Evolutionary conservation across 2,113 vertebrate genomes (phyloP), one percentile per base, ranked within the genome.

Genomic region (Albula goreensis): DNA sequence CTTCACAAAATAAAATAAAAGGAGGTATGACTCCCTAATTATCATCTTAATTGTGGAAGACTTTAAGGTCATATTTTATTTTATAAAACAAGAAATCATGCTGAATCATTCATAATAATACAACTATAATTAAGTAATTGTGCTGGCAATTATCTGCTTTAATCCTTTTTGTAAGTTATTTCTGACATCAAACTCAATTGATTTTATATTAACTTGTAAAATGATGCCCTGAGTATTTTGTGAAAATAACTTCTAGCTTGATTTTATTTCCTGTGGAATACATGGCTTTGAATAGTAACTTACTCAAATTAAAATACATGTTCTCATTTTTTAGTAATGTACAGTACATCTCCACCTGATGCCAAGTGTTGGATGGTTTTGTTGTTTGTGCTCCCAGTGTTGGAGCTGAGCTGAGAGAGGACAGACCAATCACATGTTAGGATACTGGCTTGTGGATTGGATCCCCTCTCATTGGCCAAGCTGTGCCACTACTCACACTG

Each of bases 331-430:
- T 41, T 41, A 31, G 66, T 8, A 9, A 13, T 74, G 22, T 50
- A 51, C 83, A 78, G 83, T 52, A 10, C 53, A 41, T 78, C 52
- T 52, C 66, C 52, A n/a, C 50, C 52, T 57, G 22, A 56, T 60
- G 84, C 53, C 83, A 78, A 57, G 52, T 79, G 51, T 60, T 53
- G 51, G 31, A 31, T 85, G 78, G 53, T 80, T 80, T 60, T 57
- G 52, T 80, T 12, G 60, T 52, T n/a, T 51, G 74, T 48, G 52
- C 74, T 53, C 83, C 51, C 5, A 85, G 74, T 85, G 78, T 52
- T 56, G 66, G 57, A 83, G 57, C 19, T 78, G 19, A 49, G 25
- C n/a, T 51, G 66, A 48, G 50, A n/a, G 10, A 56, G 50, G 53
- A 50, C n/a, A 78, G 66, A 15, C 51, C 48, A 41, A 78, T 78